Conservation (phyloP, 2,113 vertebrate genomes). For the Melospiza melodia region DNA sequence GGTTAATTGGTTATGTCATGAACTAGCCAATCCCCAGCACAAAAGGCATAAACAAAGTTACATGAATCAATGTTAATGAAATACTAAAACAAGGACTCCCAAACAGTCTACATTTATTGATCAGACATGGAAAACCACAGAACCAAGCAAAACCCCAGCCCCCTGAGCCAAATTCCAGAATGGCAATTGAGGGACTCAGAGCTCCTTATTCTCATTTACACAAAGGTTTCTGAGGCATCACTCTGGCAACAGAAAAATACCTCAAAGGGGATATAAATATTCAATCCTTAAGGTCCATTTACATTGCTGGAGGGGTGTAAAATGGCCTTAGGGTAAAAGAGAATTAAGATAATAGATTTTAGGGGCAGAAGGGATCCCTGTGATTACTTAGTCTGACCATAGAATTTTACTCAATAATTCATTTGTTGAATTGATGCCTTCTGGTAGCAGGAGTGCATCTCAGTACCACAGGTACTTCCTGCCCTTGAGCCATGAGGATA, state of each 20-base stretch:
- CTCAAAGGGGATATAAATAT: conserved; percentile 30
- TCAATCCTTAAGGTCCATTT: conserved; percentile 18
- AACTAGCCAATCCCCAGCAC: neutral
- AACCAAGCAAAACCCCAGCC: neutral
- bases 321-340: conserved; percentile 16
- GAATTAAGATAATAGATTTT: conserved; percentile 38
- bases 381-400: neutral
- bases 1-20: neutral
- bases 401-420: conserved; percentile 24
- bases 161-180: neutral
- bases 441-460: neutral
- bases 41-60: neutral
- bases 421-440: neutral
- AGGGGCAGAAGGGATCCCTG: conserved; percentile 12
- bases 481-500: neutral
- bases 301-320: neutral
- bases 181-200: neutral
- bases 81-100: conserved; percentile 12
- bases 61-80: neutral
- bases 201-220: neutral
- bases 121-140: neutral
- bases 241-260: neutral
- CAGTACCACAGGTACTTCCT: neutral
- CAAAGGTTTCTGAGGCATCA: conserved; percentile 1
- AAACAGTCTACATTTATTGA: neutral